A percentile compares a stretch with the other conserved stretches of the same genome.
Evolutionary conservation across 2,113 vertebrate species (phyloP).

Genomic region (Semicossyphus pulcher): DNA sequence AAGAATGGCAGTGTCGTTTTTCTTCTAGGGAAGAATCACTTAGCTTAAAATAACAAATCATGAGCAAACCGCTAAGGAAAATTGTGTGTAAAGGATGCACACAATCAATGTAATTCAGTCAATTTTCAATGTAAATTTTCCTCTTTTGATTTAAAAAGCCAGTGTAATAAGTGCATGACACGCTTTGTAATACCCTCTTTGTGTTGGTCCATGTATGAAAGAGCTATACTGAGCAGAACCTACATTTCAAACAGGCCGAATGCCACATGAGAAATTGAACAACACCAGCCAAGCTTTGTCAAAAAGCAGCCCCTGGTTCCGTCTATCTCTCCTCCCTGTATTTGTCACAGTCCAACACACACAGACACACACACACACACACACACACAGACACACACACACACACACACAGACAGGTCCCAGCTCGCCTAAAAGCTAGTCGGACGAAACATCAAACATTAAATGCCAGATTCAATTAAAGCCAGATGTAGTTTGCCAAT

Average conservation of each 20-base stretch:
- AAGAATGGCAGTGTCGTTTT: background rate
- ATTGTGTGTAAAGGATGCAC: too few species aligned
- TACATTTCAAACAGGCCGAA: background rate
- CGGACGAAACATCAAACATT: background rate
- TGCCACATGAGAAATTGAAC: background rate
- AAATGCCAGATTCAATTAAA: background rate
- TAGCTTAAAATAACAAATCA: too few species aligned
- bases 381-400: background rate
- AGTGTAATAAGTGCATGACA: background rate
- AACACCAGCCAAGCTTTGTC: background rate
- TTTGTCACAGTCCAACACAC: conserved; percentile 13
- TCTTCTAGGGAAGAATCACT: background rate
- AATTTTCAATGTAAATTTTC: too few species aligned
- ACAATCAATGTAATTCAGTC: too few species aligned
- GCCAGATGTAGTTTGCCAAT: background rate
- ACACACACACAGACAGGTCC: background rate
- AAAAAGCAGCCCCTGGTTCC: conserved; percentile 8
- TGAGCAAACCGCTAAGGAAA: too few species aligned
- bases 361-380: background rate
- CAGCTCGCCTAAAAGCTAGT: background rate
- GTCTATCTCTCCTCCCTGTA: background rate
- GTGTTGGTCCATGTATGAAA: background rate
- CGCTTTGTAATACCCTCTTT: background rate
- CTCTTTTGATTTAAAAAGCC: background rate
- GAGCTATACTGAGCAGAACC: too few species aligned